These are phyloP conservation scores for Drosophila koepferae DNA, from an alignment of 2,888 invertebrate genomes.

Conservation along the genomic window DNA sequence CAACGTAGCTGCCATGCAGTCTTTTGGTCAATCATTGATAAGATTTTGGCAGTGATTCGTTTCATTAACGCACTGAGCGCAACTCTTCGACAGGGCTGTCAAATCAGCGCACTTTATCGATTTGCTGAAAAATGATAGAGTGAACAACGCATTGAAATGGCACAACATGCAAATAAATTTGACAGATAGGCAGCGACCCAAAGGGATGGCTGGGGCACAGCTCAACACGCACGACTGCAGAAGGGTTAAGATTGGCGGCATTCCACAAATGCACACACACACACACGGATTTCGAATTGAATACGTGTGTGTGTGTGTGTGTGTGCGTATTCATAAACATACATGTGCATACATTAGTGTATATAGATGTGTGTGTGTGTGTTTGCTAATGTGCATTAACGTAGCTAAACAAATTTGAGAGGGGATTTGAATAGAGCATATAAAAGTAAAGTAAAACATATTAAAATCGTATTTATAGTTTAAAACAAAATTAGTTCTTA, in stretches of 20 bases:
- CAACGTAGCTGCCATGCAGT: conserved; percentile 17
- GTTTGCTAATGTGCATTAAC: conserved; percentile 1
- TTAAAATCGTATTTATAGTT: background rate
- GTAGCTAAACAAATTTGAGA: background rate
- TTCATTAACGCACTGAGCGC: conserved; percentile 47
- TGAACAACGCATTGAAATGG: conserved; percentile 56
- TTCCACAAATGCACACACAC: conserved; percentile 35
- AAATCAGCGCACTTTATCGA: conserved; percentile 69
- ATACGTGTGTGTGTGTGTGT: conserved; percentile 17
- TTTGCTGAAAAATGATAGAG: conserved; percentile 39
- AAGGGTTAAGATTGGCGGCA: conserved; percentile 75
- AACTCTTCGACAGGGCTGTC: conserved; percentile 11
- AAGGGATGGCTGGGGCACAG: conserved; percentile 7
- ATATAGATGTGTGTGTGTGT: background rate
- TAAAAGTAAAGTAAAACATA: background rate
- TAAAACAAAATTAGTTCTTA: background rate
- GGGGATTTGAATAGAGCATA: background rate
- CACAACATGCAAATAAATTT: conserved; percentile 68
- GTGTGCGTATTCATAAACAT: conserved; percentile 33
- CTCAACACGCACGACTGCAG: conserved; percentile 60
- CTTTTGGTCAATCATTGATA: conserved; percentile 54
- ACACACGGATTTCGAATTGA: conserved; percentile 60
- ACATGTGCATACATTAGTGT: background rate
- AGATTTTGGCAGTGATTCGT: conserved; percentile 33
- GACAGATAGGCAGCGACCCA: conserved; percentile 40